Conservation (phyloP, 2,113 vertebrate genomes). For the Coturnix japonica region DNA sequence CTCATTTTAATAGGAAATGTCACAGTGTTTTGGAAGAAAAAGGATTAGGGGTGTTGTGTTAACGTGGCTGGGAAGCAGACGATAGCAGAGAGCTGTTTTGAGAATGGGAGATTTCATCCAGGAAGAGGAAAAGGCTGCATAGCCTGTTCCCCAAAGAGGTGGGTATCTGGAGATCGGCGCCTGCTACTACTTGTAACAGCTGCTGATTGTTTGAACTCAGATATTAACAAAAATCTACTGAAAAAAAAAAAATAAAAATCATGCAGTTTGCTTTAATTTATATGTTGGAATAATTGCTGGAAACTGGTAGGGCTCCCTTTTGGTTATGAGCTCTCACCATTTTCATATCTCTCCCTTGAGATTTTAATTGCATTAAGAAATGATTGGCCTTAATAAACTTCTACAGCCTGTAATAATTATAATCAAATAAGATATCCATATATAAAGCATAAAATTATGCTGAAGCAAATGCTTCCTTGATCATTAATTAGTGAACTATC, state of each 20-base stretch:
- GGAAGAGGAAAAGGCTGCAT: neutral
- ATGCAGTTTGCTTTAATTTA: conserved; percentile 63
- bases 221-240: conserved; percentile 29
- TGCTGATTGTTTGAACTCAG: conserved; percentile 22
- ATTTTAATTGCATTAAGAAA: conserved; percentile 79
- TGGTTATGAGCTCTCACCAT: conserved; percentile 62
- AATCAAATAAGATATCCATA: conserved; percentile 75
- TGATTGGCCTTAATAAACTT: conserved; percentile 79
- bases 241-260: conserved; percentile 51
- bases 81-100: conserved; percentile 15
- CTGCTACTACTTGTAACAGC: neutral
- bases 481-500: conserved; percentile 76
- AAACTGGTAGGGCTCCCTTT: conserved; percentile 60
- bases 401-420: conserved; percentile 77
- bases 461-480: conserved; percentile 73
- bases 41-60: conserved; percentile 51
- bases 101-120: conserved; percentile 1
- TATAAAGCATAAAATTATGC: conserved; percentile 72
- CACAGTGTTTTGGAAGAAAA: conserved; percentile 34
- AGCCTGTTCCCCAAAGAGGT: neutral
- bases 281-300: conserved; percentile 61
- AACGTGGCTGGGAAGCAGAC: conserved; percentile 22
- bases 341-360: conserved; percentile 72
- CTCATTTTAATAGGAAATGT: conserved; percentile 59
- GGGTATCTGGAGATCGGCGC: neutral